Evolutionary conservation across 2,888 invertebrate species (phyloP), one percentile per base, ranked within the genome.

Genomic region (Polymixis lichenea): DNA sequence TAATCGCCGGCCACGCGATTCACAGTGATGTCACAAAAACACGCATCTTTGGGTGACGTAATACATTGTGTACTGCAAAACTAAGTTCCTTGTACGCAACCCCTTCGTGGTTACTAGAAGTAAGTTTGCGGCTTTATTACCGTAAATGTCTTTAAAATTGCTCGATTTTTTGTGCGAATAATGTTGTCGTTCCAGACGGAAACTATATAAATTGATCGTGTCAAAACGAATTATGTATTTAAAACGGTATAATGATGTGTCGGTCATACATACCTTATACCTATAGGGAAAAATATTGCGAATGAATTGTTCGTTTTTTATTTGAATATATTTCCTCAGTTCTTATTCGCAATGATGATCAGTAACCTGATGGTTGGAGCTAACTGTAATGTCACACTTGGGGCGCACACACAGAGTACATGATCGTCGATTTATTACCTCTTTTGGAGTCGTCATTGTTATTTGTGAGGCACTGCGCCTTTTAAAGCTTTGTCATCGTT

Each of bases 311-410:
- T 67, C 32, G 8, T 17, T 38, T 19, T n/a, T 9, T 3, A 19
- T 38, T 51, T 58, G 17, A 6, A 32, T 38, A 46, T 49, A 53
- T 46, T 58, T 51, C 5, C 9, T 25, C 1, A 25, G 22, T 17
- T 49, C 1, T 32, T 60, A 72, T 67, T 92, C 92, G 93, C 95
- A 80, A 89, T 96, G 95, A 96, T 95, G 95, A 94, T 88, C 85
- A 88, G 84, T 89, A 85, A 79, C 86, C 86, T 84, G 76, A 77
- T 82, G 64, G 75, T 38, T 68, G 86, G 95, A 96, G 97, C 96
- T 97, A 97, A 97, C 95, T 96, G 94, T 97, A 98, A 98, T 97
- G 97, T 98, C 97, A 97, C 97, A 97, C 96, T 93, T 97, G 98
- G 97, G 97, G 97, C 97, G 94, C 93, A 97, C 98, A 92, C 86